Conservation (phyloP, 2,888 invertebrate genomes). For the Lasioglossum villosulum region DNA sequence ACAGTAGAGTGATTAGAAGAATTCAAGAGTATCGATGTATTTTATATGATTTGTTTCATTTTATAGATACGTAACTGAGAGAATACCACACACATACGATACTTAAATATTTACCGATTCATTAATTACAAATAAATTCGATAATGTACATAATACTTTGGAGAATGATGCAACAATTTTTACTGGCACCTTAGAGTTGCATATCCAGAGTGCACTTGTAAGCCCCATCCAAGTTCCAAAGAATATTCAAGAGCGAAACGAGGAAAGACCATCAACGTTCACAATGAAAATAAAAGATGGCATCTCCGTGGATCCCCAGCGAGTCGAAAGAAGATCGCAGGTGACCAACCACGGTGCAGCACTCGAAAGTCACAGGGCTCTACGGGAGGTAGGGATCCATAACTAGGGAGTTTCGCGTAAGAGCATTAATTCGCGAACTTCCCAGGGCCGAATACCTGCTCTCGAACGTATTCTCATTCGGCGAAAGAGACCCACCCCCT, state of each 20-base stretch:
- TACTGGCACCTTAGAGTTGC: too few species aligned
- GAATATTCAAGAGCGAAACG: not conserved
- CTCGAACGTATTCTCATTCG: conserved; percentile 55
- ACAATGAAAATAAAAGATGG: not conserved
- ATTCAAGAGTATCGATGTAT: too few species aligned
- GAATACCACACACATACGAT: too few species aligned
- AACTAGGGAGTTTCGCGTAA: conserved; percentile 41
- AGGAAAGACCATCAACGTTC: not conserved
- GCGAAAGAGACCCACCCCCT: conserved; percentile 2
- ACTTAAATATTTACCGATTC: too few species aligned
- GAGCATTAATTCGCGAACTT: conserved; percentile 64
- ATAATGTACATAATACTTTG: too few species aligned
- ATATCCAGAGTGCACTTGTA: not conserved
- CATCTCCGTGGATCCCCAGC: not conserved
- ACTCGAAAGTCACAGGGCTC: conserved; percentile 25
- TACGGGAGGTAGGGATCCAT: not conserved
- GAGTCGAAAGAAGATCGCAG: not conserved
- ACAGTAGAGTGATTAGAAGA: too few species aligned
- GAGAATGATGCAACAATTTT: too few species aligned
- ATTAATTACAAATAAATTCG: too few species aligned
- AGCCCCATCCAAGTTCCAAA: not conserved
- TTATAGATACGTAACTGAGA: too few species aligned
- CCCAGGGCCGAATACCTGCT: conserved; percentile 14
- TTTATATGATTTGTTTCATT: too few species aligned
- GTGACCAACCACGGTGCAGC: conserved; percentile 4